Percentiles rank a stretch among this genome's conserved stretches.
These are phyloP conservation scores for Drosophila kanekoi DNA, from an alignment of 2,888 invertebrate species.

Conservation along the genomic window DNA sequence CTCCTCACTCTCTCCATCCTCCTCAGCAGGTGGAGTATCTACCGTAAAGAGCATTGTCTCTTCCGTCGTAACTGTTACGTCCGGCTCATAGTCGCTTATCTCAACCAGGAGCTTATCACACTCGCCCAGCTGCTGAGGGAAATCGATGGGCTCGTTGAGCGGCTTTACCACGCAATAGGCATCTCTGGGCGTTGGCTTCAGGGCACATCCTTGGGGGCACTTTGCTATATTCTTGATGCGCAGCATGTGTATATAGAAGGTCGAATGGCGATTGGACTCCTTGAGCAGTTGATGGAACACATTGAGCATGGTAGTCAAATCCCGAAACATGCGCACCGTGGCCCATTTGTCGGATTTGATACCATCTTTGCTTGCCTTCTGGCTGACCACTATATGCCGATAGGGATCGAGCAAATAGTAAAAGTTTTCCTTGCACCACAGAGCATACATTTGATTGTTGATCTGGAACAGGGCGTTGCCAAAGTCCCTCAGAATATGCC, in stretches of 20 bases:
- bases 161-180: constrained; percentile 54
- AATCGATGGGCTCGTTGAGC: constrained; percentile 72
- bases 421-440: constrained; percentile 79
- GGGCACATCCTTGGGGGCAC: constrained; percentile 42
- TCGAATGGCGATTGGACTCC: constrained; percentile 71
- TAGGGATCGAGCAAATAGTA: constrained; percentile 83
- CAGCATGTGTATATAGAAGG: constrained; percentile 71
- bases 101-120: constrained; percentile 51
- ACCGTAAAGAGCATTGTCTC: constrained; percentile 19
- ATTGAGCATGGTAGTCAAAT: constrained; percentile 70
- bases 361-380: constrained; percentile 12
- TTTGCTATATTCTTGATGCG: constrained; percentile 58
- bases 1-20: neutral
- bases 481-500: constrained; percentile 26
- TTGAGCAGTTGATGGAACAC: constrained; percentile 78
- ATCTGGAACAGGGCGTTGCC: constrained; percentile 80
- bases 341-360: constrained; percentile 58
- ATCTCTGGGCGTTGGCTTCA: constrained; percentile 31
- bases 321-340: constrained; percentile 81
- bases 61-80: constrained; percentile 46
- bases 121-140: constrained; percentile 53
- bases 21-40: constrained; percentile 12
- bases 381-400: constrained; percentile 68
- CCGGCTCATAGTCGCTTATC: constrained; percentile 75
- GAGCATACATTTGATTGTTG: constrained; percentile 77